phyloP scores from a whole-genome alignment of 2,113 vertebrate species.

The Alligator mississippiensis region DNA sequence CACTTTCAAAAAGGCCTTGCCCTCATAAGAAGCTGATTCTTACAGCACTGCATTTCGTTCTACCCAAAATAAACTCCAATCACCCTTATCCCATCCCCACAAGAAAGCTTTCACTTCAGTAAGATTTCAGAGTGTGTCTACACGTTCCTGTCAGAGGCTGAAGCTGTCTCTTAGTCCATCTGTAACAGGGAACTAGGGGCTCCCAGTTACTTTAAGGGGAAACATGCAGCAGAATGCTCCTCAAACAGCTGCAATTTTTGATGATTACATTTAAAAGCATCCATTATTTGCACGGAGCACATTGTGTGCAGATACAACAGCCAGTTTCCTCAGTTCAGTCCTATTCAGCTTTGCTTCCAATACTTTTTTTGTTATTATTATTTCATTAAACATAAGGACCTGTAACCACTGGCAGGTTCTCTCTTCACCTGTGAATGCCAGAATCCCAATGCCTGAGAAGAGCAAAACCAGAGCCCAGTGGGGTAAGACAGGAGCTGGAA shows the following conservation, averaged over 20 bases:
- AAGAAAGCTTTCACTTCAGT: slow-evolving; percentile 36
- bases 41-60: neutral
- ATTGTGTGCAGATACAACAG: neutral
- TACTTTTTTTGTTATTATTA: neutral
- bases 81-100: neutral
- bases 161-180: too few species aligned
- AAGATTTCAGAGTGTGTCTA: slow-evolving; percentile 1
- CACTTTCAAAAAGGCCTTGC: neutral
- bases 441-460: too few species aligned
- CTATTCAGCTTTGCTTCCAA: accelerated
- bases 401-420: neutral
- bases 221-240: too few species aligned
- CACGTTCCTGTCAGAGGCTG: too few species aligned
- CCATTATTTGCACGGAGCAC: neutral
- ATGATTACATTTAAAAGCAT: neutral
- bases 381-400: neutral
- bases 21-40: slow-evolving; percentile 14
- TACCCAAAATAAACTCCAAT: neutral
- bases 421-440: neutral
- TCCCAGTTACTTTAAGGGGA: too few species aligned
- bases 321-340: neutral
- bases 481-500: too few species aligned
- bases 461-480: too few species aligned
- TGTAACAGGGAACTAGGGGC: too few species aligned
- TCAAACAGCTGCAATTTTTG: slow-evolving; percentile 15